Evolutionary conservation across 2,113 vertebrate species (phyloP).

Genomic region (Gopherus flavomarginatus): DNA sequence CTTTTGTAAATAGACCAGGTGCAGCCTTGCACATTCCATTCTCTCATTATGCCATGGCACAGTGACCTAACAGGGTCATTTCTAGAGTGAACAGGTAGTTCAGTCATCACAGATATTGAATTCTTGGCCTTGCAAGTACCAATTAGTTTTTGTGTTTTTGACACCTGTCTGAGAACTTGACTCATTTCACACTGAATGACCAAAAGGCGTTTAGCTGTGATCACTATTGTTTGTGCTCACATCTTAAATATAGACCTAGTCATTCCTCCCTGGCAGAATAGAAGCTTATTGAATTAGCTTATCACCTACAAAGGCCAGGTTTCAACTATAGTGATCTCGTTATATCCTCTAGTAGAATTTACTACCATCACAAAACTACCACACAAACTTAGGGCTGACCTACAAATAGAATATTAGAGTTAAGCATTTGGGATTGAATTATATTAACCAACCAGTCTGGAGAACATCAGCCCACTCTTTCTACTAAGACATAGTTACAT

Average conservation of each 20-base stretch:
- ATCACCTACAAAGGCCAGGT: background rate
- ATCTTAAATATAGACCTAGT: background rate
- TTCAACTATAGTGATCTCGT: background rate
- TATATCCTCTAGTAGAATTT: background rate
- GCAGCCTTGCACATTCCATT: background rate
- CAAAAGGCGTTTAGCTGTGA: background rate
- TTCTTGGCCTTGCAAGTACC: background rate
- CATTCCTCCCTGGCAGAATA: background rate
- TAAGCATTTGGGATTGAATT: background rate
- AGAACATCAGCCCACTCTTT: background rate
- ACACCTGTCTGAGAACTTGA: background rate
- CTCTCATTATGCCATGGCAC: background rate
- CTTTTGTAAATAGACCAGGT: background rate
- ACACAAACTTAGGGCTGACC: background rate
- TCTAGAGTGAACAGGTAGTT: background rate
- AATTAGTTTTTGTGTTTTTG: background rate
- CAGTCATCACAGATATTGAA: background rate
- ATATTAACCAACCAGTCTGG: background rate
- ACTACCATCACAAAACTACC: background rate
- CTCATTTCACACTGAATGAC: background rate
- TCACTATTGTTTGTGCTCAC: background rate
- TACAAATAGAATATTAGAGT: background rate
- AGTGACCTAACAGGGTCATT: background rate
- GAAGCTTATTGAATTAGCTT: background rate
- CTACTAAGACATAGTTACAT: background rate